phyloP scores from a whole-genome alignment of 2,113 vertebrate genomes.

The Peromyscus polionotus region DNA sequence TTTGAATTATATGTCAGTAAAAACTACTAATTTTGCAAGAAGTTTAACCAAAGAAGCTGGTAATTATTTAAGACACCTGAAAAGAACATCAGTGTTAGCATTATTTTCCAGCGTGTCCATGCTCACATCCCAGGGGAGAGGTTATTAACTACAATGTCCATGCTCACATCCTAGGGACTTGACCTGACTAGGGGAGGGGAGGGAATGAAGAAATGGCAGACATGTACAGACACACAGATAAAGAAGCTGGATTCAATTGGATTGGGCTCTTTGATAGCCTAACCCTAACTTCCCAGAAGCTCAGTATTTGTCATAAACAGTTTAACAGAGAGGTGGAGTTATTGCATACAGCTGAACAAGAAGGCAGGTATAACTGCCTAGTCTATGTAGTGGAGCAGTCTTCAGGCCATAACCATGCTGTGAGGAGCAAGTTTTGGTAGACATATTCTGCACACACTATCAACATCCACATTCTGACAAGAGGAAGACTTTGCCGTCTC shows the following conservation, averaged over 20 bases:
- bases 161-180: background rate
- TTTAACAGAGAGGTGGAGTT: background rate
- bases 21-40: conserved; percentile 50
- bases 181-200: too few relatives aligned
- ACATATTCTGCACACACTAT: background rate
- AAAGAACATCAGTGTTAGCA: background rate
- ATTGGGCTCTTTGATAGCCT: background rate
- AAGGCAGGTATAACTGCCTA: background rate
- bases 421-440: background rate
- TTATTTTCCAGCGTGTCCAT: background rate
- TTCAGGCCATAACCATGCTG: background rate
- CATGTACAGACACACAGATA: background rate
- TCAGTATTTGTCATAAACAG: background rate
- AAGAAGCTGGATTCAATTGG: too few relatives aligned
- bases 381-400: background rate
- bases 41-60: conserved; percentile 42
- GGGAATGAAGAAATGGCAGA: background rate
- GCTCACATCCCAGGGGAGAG: background rate
- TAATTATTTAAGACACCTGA: background rate
- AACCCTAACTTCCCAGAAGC: background rate
- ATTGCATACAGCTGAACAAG: background rate
- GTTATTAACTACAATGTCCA: too few relatives aligned
- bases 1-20: background rate
- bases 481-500: background rate
- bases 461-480: background rate